These are phyloP conservation scores for Parus major DNA, from an alignment of 2,113 vertebrate genomes.

Conservation along the genomic window DNA sequence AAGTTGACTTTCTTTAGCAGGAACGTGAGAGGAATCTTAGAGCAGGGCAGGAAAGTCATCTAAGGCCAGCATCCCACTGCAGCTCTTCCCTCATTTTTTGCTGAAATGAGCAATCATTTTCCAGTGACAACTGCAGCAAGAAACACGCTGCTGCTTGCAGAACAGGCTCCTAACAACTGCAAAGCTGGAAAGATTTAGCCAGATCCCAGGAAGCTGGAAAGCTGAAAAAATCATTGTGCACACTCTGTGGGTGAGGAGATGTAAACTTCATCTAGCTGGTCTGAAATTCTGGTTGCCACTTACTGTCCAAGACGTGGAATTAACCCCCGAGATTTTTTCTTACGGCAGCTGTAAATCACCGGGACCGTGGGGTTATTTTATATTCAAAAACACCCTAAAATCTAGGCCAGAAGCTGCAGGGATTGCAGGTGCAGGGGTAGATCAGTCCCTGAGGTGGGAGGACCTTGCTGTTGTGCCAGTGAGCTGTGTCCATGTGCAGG, in stretches of 20 bases:
- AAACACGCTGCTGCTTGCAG: not conserved
- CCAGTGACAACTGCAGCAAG: not conserved
- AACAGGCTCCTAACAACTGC: not conserved
- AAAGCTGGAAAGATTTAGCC: not conserved
- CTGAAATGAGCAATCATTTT: not conserved
- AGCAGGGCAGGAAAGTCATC: not conserved
- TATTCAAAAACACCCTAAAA: not conserved
- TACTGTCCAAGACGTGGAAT: not conserved
- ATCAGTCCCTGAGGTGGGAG: not conserved
- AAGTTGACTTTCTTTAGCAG: not conserved
- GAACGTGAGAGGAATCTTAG: not conserved
- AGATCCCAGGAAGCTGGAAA: not conserved
- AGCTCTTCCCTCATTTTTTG: not conserved
- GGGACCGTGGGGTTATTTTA: not conserved
- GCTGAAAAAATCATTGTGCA: not conserved
- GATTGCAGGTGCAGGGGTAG: not conserved
- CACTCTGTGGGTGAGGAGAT: not conserved
- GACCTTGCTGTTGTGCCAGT: not conserved
- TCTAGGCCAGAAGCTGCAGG: not conserved
- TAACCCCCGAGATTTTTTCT: accelerated
- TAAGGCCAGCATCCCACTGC: not conserved
- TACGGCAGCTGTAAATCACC: not conserved
- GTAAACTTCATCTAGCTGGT: not conserved
- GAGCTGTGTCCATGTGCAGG: not conserved
- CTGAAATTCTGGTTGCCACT: not conserved